These are phyloP conservation scores for Ramphastos sulfuratus DNA, from an alignment of 2,113 vertebrate genomes.

Conservation along the genomic window DNA sequence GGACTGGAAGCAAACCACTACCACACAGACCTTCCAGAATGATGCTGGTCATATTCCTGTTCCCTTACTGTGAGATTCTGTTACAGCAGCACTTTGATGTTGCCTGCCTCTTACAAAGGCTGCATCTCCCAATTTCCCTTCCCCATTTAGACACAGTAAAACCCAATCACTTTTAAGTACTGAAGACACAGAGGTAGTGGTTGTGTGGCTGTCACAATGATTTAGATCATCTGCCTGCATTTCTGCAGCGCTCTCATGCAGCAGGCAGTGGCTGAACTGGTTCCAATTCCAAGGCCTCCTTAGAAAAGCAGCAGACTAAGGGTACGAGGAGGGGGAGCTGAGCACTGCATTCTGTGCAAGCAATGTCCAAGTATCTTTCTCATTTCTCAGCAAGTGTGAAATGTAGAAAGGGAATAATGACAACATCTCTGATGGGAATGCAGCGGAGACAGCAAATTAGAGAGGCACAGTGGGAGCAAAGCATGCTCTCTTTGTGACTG, in stretches of 20 bases:
- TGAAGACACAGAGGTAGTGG: not conserved
- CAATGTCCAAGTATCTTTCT: not conserved
- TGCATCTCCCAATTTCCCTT: not conserved
- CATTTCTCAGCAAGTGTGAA: not conserved
- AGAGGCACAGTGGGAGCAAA: not conserved
- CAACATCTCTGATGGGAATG: not conserved
- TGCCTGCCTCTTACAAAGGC: not conserved
- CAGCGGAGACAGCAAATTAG: not conserved
- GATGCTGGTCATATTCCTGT: accelerated
- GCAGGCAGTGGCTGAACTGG: not conserved
- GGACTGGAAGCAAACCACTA: not conserved
- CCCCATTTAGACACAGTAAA: not conserved
- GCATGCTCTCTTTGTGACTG: not conserved
- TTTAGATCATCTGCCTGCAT: not conserved
- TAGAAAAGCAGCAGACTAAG: not conserved
- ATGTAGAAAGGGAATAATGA: not conserved
- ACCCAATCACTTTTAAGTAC: not conserved
- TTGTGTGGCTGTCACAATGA: not conserved
- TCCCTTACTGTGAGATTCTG: not conserved
- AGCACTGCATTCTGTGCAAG: not conserved
- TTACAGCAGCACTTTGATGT: not conserved
- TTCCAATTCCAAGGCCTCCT: not conserved
- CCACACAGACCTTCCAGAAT: not conserved
- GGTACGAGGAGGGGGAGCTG: not conserved
- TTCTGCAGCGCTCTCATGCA: not conserved